Evolutionary conservation across 2,797 vertebrate species (phyloP).

Genomic region (Phyllotis vaccarum): DNA sequence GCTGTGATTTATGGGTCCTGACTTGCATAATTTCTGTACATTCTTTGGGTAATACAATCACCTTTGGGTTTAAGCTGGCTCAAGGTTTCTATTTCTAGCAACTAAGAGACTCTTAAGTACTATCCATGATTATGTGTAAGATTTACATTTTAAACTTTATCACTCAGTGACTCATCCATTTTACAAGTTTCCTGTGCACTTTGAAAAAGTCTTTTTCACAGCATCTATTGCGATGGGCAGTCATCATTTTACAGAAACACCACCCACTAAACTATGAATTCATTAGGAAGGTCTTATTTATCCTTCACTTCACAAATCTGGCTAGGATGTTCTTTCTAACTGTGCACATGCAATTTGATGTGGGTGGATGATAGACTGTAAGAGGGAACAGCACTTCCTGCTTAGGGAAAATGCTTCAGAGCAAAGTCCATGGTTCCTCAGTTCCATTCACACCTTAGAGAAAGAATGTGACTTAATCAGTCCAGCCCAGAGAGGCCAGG

Average conservation of each 20-base stretch:
- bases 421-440: neutral
- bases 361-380: neutral
- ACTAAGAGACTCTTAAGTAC: neutral
- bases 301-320: neutral
- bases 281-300: neutral
- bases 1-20: too few species aligned
- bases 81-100: constrained; percentile 24
- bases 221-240: neutral
- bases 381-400: neutral
- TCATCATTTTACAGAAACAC: neutral
- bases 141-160: neutral
- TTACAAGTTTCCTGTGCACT: neutral
- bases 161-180: neutral
- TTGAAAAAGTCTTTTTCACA: neutral
- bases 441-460: neutral
- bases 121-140: neutral
- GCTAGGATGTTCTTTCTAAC: neutral
- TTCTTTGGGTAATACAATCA: neutral
- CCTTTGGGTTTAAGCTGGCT: neutral
- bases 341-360: neutral
- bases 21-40: neutral
- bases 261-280: neutral
- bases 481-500: neutral
- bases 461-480: neutral
- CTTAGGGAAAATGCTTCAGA: neutral